Evolutionary conservation across 2,888 invertebrate species (phyloP), one percentile per base, ranked within the genome.

Genomic region (Caenorhabditis sinica): DNA sequence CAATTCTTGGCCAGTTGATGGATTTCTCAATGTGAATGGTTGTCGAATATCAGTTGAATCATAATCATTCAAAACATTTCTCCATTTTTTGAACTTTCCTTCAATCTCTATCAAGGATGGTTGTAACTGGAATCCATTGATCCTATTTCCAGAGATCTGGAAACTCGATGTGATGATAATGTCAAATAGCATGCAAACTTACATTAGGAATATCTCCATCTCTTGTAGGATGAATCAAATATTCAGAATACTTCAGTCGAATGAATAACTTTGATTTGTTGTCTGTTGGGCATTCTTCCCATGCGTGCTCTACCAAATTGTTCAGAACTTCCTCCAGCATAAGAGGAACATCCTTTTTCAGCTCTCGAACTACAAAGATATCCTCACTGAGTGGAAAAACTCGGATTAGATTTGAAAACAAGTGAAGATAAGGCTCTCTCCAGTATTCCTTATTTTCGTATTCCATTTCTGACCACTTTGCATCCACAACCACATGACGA

Each of bases 381-480:
- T 63, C 63, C 25, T 63, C 25, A 11, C 61, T 43, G 11, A 2
- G 23, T 63, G 63, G 63, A 15, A 63, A 63, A 11, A 43, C 15
- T 43, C 63, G 40, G 2, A 63, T 13, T 6, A 63, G 40, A 63
- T 63, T 63, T 43, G 63, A 63, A 25, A 63, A 63, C 40, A 63
- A 43, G 20, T 43, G 13, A 2, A 25, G 63, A 63, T 63, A 63
- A 15, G 63, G 63, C 43, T 63, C 63, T 23, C 23, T 11, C 63
- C 63, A 63, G n/a, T 43, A 17, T 15, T 63, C 63, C 1, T 17
- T 11, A 15, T 25, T 15, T 9, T 5, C 15, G 40, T 63, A 25
- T 63, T 63, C 63, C 20, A 23, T 43, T 63, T 63, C 63, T 13
- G 63, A 63, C 63, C 63, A 63, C 25, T 25, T 63, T 43, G 63